Evolutionary conservation across 2,113 vertebrate species (phyloP).

Genomic region (Microtus pennsylvanicus): DNA sequence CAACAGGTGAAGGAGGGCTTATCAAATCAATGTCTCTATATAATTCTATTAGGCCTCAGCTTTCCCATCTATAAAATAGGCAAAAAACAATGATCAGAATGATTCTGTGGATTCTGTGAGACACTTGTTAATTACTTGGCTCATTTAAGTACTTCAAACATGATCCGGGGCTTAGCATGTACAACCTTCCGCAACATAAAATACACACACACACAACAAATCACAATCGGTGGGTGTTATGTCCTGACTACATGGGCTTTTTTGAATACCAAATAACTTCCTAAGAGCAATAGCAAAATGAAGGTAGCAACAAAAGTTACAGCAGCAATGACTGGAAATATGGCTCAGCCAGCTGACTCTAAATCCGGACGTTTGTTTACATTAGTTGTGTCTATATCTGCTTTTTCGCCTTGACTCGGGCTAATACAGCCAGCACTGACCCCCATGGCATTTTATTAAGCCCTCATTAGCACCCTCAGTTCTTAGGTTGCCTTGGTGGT

Average conservation of each 20-base stretch:
- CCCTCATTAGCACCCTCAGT: neutral
- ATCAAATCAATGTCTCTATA: neutral
- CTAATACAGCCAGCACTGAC: neutral
- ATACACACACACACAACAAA: neutral
- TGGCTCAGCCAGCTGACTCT: conserved; percentile 13
- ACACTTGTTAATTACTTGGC: neutral
- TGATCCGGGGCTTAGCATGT: neutral
- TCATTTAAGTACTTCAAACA: neutral
- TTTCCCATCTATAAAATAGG: neutral
- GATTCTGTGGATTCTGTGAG: neutral
- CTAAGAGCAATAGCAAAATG: neutral
- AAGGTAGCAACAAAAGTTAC: neutral
- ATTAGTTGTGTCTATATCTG: neutral
- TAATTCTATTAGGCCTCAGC: neutral
- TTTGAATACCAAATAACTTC: conserved; percentile 37
- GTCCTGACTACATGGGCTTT: neutral
- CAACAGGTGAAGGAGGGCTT: neutral
- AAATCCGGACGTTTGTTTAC: neutral
- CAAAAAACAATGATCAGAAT: neutral
- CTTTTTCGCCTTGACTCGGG: neutral
- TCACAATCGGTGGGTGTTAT: neutral
- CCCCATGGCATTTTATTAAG: neutral
- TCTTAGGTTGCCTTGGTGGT: neutral
- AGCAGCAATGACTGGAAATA: neutral
- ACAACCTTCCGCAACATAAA: neutral